Conservation (phyloP, 1,140 invertebrate genomes). For the Pseudomyrmex dendroicus region DNA sequence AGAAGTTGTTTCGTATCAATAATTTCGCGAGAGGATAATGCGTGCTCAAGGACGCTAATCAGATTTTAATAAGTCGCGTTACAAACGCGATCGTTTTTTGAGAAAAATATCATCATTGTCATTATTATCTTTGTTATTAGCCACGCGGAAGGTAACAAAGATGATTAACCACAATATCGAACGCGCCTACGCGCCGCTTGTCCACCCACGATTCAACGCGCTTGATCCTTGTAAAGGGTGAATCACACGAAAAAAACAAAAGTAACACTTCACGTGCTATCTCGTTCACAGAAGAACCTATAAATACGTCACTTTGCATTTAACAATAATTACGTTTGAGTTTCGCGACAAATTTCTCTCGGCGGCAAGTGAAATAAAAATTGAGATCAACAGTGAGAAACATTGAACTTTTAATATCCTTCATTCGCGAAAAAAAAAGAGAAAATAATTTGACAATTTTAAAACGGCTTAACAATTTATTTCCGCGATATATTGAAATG, state of each 20-base stretch:
- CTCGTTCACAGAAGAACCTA: neutral
- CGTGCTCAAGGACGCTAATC: conserved; percentile 13
- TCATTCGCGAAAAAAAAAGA: no score
- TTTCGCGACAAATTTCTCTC: no score
- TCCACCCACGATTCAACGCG: conserved; percentile 8
- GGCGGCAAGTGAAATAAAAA: no score
- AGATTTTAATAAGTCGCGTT: conserved; percentile 21
- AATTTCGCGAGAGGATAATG: conserved; percentile 42
- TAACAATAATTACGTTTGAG: neutral
- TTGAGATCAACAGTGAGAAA: no score
- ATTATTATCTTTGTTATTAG: neutral
- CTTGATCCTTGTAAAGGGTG: conserved; percentile 28
- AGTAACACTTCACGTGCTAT: conserved; percentile 12
- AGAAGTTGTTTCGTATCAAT: conserved; percentile 51
- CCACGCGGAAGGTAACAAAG: neutral
- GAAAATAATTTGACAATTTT: no score
- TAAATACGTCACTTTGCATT: conserved; percentile 39
- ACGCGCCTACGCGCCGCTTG: neutral
- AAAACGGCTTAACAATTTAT: no score
- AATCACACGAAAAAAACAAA: conserved; percentile 17
- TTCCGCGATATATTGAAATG: no score
- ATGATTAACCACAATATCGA: conserved; percentile 7
- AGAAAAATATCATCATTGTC: neutral
- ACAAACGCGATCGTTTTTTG: neutral
- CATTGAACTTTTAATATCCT: no score